Evolutionary conservation across 1,140 invertebrate species (phyloP), one percentile per base, ranked within the genome.

Genomic region (Heliconius hermathena): DNA sequence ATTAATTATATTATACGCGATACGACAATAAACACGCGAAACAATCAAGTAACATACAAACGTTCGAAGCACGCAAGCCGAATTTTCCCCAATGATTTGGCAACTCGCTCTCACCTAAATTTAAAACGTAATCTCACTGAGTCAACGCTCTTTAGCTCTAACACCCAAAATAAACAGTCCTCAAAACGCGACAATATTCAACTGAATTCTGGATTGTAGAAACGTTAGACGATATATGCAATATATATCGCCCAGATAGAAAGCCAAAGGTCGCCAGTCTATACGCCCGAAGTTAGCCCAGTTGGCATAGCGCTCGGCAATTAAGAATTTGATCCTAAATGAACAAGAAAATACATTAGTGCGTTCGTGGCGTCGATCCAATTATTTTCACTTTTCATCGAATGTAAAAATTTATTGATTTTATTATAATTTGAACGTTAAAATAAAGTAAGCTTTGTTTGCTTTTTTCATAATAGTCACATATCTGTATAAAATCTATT

Each of bases 121-220:
- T 93, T 94, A 94, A 94, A 93, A 91, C 88, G 91, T 93, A 93
- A 94, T 94, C 90, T 93, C 86, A 90, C 89, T 93, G 92, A 93
- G 91, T 93, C 93, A 94, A 93, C 91, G 93, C 89, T 91, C 90
- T 89, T 87, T 85, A 84, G 90, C 88, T 91, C 86, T 90, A 87
- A 88, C 86, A 89, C 87, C 88, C 81, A 78, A 90, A 92, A 92
- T 93, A 92, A 92, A 92, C 89, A 85, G 88, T 88, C 84, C 88
- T 82, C 84, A 79, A 84, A 87, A 88, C 84, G 86, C 87, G 87
- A 90, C 88, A 90, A 89, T 87, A 88, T 87, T 84, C 84, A 79
- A 78, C 84, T 83, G 87, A 86, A 85, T 87, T 90, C 85, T 84
- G 82, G 82, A 86, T 86, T 85, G 83, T 82, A 87, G 85, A 85